Evolutionary conservation across 1,140 invertebrate species (phyloP).

Genomic region (Hermetia illucens): DNA sequence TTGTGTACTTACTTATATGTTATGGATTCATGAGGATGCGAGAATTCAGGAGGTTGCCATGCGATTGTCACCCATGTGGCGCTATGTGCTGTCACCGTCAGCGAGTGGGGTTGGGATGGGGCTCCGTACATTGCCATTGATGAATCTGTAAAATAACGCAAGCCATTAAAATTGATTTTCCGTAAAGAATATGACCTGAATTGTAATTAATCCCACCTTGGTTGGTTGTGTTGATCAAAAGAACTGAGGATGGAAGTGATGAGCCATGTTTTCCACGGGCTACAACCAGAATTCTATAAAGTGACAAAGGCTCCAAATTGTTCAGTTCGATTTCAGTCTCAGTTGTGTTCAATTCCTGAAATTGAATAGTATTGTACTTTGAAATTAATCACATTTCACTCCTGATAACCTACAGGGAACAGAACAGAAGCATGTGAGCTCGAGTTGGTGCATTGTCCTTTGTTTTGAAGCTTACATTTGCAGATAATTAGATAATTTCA

Average conservation of each 20-base stretch:
- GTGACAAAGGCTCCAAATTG: slow-evolving; percentile 42
- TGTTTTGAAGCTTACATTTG: too few species aligned
- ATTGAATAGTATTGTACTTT: too few species aligned
- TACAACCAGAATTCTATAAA: slow-evolving; percentile 66
- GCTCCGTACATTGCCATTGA: slow-evolving; percentile 39
- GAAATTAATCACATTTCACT: too few species aligned
- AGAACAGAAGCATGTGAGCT: too few species aligned
- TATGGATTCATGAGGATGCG: slow-evolving; percentile 57
- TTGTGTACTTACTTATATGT: slow-evolving; percentile 45
- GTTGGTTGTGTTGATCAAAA: slow-evolving; percentile 53
- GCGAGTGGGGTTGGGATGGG: slow-evolving; percentile 59
- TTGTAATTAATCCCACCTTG: slow-evolving; percentile 27
- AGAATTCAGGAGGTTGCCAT: slow-evolving; percentile 69
- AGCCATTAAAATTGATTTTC: background rate
- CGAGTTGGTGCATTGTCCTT: too few species aligned
- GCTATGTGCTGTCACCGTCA: slow-evolving; percentile 58
- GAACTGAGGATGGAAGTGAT: slow-evolving; percentile 62
- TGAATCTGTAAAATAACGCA: slow-evolving; percentile 5
- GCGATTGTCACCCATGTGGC: slow-evolving; percentile 61
- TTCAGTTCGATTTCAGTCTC: slow-evolving; percentile 42
- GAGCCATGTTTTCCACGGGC: slow-evolving; percentile 54
- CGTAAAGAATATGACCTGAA: too few species aligned
- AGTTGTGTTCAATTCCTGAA: slow-evolving; percentile 55
- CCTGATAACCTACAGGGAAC: too few species aligned
- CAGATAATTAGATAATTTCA: too few species aligned